Evolutionary conservation across 1,140 invertebrate species (phyloP).

Genomic region (Conopomorpha cramerella): DNA sequence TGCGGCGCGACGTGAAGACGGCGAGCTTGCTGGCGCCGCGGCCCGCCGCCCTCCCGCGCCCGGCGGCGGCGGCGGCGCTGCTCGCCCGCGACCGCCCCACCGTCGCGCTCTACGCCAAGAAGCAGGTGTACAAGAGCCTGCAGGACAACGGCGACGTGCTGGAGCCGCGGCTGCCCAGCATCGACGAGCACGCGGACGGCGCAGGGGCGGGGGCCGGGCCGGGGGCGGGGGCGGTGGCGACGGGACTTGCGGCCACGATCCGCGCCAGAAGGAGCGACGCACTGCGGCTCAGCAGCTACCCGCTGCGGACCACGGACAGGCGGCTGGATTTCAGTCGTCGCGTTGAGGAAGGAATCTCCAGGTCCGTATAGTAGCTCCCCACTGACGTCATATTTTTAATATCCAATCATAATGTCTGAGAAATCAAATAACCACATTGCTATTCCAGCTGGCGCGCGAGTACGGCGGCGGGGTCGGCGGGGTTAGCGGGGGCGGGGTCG

Average conservation of each 20-base stretch:
- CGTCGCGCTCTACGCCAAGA: slow-evolving; percentile 10
- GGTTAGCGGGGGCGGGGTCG: no score
- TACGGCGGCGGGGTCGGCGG: slow-evolving; percentile 10
- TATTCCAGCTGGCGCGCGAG: slow-evolving; percentile 30
- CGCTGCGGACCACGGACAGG: slow-evolving; percentile 16
- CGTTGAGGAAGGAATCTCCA: slow-evolving; percentile 28
- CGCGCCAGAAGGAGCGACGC: slow-evolving; percentile 18
- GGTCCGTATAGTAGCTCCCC: slow-evolving; percentile 19
- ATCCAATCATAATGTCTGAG: no score
- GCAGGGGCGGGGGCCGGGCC: no score
- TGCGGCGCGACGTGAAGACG: no score
- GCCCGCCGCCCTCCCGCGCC: no score
- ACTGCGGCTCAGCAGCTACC: slow-evolving; percentile 19
- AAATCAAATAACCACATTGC: no score
- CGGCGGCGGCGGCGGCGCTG: slow-evolving; percentile 2
- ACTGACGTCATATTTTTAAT: no score
- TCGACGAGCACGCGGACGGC: slow-evolving; percentile 42
- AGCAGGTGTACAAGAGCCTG: slow-evolving; percentile 21
- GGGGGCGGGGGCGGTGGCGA: no score
- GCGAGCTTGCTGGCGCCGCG: no score
- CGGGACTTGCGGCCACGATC: no score
- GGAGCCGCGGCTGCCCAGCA: slow-evolving; percentile 26
- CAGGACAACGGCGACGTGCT: slow-evolving; percentile 30
- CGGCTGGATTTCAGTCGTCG: slow-evolving; percentile 23
- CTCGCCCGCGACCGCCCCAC: slow-evolving; percentile 7